These are phyloP conservation scores for Drosophila kambysellisi DNA, from an alignment of 2,888 invertebrate genomes.

Conservation along the genomic window DNA sequence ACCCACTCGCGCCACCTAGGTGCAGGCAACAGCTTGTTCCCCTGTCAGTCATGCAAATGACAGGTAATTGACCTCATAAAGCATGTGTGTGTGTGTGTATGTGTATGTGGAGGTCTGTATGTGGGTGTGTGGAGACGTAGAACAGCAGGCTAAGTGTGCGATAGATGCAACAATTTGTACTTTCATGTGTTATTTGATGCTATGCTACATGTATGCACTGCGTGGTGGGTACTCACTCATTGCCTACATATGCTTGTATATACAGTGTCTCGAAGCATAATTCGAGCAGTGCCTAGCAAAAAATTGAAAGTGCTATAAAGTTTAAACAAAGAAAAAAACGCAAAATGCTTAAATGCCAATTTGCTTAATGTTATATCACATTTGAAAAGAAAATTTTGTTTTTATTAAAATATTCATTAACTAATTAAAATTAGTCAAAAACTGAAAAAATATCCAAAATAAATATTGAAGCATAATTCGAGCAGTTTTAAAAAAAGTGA, in stretches of 20 bases:
- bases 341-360: too few relatives aligned
- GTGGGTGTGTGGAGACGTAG: background rate
- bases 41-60: conserved; percentile 75
- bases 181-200: conserved; percentile 72
- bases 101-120: background rate
- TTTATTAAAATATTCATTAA: too few relatives aligned
- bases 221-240: background rate
- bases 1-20: background rate
- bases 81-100: conserved; percentile 28
- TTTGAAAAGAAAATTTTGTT: too few relatives aligned
- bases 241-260: conserved; percentile 23
- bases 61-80: conserved; percentile 80
- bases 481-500: too few relatives aligned
- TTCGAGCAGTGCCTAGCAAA: too few relatives aligned
- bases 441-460: too few relatives aligned
- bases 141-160: conserved; percentile 17
- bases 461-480: too few relatives aligned
- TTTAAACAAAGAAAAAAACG: too few relatives aligned
- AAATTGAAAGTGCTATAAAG: too few relatives aligned
- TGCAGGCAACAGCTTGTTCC: conserved; percentile 13
- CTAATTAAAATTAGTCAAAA: too few relatives aligned
- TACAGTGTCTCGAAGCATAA: too few relatives aligned
- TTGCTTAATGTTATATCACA: too few relatives aligned
- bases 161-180: conserved; percentile 77
- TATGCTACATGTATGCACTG: conserved; percentile 4